Conservation (phyloP, 1,140 invertebrate genomes). For the Diachasma alloeum region DNA sequence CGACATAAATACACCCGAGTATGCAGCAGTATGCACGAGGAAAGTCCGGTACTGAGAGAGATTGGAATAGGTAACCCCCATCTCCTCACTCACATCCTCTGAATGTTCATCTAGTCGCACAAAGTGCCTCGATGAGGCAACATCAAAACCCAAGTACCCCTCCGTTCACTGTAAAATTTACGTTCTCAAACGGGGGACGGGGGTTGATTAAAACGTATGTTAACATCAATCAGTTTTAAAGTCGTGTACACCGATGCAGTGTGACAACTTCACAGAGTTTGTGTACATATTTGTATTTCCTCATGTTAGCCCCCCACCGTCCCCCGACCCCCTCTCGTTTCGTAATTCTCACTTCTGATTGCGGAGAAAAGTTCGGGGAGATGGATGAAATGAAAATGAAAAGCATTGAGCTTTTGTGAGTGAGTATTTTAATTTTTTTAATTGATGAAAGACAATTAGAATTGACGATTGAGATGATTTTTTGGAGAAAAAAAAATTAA, state of each 20-base stretch:
- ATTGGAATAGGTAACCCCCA: conserved; percentile 27
- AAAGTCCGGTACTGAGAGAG: neutral
- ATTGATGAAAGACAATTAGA: neutral
- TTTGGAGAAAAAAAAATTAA: too few species aligned
- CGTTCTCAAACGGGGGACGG: neutral
- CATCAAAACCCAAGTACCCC: conserved; percentile 15
- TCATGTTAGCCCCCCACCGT: neutral
- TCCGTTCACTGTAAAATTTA: neutral
- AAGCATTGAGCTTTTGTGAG: neutral
- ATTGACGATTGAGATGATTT: too few species aligned
- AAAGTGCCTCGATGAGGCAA: conserved; percentile 39
- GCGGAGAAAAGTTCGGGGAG: neutral
- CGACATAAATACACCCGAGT: neutral
- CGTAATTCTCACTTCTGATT: neutral
- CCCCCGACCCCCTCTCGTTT: too few species aligned
- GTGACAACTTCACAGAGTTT: too few species aligned
- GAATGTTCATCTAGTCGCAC: conserved; percentile 41
- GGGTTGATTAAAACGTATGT: neutral
- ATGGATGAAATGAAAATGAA: neutral
- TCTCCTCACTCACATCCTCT: neutral
- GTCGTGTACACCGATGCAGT: too few species aligned
- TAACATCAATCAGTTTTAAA: neutral
- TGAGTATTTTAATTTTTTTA: neutral
- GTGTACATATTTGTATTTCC: neutral
- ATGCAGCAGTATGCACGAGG: neutral